Evolutionary conservation across 2,888 invertebrate species (phyloP).

Genomic region (Mactromeris polynyma): DNA sequence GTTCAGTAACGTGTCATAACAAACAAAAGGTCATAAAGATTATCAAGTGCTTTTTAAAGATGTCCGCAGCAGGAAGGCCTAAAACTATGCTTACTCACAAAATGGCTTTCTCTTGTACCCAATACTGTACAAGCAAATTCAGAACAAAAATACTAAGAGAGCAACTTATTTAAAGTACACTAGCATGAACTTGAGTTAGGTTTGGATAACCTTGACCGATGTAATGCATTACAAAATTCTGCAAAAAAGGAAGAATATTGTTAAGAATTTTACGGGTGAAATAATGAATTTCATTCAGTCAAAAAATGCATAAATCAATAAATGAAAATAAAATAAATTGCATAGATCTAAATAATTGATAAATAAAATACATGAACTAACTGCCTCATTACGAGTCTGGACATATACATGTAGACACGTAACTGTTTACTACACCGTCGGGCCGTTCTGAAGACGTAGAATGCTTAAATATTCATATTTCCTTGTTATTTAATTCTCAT

Average conservation of each 20-base stretch:
- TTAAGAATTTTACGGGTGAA: neutral
- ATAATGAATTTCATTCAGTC: neutral
- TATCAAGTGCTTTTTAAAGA: no score
- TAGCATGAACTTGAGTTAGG: no score
- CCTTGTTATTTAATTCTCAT: neutral
- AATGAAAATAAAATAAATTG: constrained; percentile 16
- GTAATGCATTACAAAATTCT: neutral
- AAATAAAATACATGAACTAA: constrained; percentile 26
- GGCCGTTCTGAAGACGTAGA: neutral
- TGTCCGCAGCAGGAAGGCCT: no score
- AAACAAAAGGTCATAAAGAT: no score
- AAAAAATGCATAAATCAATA: constrained; percentile 14
- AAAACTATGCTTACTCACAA: no score
- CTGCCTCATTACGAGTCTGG: neutral
- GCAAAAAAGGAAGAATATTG: neutral
- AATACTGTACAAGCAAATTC: no score
- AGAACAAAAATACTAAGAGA: no score
- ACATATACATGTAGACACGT: neutral
- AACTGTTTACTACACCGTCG: neutral
- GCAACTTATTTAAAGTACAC: no score
- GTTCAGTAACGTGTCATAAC: no score
- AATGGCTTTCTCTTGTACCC: no score
- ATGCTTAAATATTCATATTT: neutral
- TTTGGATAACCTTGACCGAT: no score
- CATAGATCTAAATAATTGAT: constrained; percentile 37